Evolutionary conservation across 2,113 vertebrate species (phyloP).

Genomic region (Mixornis gularis): DNA sequence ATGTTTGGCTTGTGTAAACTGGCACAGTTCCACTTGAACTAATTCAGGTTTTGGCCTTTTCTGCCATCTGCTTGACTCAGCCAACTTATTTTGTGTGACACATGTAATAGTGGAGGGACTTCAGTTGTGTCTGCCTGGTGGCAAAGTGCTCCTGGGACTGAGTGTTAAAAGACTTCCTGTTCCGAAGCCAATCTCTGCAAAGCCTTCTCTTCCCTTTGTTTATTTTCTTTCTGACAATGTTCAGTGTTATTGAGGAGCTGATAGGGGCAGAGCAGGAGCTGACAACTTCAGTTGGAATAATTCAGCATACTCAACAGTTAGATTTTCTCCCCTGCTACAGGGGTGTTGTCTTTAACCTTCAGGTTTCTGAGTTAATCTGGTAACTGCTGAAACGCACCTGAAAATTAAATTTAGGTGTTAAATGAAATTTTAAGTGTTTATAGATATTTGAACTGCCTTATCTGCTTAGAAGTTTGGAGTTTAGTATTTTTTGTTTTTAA

Average conservation of each 20-base stretch:
- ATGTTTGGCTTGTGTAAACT: background rate
- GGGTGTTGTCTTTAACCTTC: background rate
- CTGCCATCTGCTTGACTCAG: background rate
- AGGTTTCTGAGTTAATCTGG: background rate
- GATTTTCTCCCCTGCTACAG: background rate
- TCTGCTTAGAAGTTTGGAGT: background rate
- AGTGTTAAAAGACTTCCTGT: background rate
- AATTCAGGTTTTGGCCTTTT: conserved; percentile 23
- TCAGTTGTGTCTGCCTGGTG: background rate
- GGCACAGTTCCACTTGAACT: background rate
- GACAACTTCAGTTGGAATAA: conserved; percentile 21
- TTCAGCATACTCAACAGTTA: background rate
- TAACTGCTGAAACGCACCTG: background rate
- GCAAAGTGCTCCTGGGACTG: background rate
- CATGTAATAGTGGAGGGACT: background rate
- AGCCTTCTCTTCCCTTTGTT: background rate
- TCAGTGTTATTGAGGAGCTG: background rate
- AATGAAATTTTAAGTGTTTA: background rate
- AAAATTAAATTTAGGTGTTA: background rate
- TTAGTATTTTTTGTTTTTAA: background rate
- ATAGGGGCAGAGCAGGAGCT: background rate
- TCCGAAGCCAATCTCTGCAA: background rate
- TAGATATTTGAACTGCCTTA: background rate
- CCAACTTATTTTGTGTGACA: background rate
- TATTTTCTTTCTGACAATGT: background rate